Evolutionary conservation across 2,888 invertebrate genomes (phyloP).

Genomic region (Drosophila pseudotakahashii): DNA sequence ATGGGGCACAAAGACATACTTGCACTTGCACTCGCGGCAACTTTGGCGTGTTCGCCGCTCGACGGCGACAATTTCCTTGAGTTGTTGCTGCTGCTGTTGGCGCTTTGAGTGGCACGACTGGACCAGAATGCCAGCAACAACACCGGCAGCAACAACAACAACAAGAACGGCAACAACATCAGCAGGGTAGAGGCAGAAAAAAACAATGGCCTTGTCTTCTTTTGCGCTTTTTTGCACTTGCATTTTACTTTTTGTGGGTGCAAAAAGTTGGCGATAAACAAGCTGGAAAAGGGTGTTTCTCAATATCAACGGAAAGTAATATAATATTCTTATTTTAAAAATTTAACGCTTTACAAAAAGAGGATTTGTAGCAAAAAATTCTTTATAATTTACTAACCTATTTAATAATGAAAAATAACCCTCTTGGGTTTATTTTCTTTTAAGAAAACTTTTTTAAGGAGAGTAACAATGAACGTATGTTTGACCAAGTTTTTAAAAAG

Average conservation of each 20-base stretch:
- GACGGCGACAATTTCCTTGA: slow-evolving; percentile 49
- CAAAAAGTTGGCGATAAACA: slow-evolving; percentile 44
- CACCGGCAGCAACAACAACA: slow-evolving; percentile 19
- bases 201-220: slow-evolving; percentile 49
- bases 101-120: slow-evolving; percentile 55
- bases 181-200: slow-evolving; percentile 9
- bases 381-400: too few relatives aligned
- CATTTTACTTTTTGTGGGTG: slow-evolving; percentile 48
- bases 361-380: neutral
- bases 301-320: neutral
- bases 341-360: too few relatives aligned
- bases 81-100: slow-evolving; percentile 46
- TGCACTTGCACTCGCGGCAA: slow-evolving; percentile 51
- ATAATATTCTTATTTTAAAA: neutral
- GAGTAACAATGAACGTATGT: too few relatives aligned
- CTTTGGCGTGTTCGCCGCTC: slow-evolving; percentile 45
- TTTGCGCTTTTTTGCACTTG: slow-evolving; percentile 36
- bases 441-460: too few relatives aligned
- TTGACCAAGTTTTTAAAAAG: too few relatives aligned
- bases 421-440: too few relatives aligned
- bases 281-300: slow-evolving; percentile 16
- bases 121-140: slow-evolving; percentile 47
- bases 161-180: slow-evolving; percentile 16
- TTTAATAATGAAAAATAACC: too few relatives aligned
- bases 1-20: slow-evolving; percentile 56